Conservation (phyloP, 2,113 vertebrate genomes). For the Sinocyclocheilus grahami region DNA sequence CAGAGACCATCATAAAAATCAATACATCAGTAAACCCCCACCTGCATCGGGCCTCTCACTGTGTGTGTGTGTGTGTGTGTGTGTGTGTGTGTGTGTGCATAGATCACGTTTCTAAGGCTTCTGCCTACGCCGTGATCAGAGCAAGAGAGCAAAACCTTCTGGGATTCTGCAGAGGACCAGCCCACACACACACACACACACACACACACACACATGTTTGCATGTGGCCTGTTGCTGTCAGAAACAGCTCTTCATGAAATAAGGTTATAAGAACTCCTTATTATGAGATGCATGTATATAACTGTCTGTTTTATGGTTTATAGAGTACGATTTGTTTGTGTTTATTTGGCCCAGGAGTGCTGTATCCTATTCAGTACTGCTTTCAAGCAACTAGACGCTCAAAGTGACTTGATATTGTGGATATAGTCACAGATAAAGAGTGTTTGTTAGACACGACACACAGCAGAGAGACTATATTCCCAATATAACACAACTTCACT, state of each 20-base stretch:
- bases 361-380: background rate
- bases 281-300: slow-evolving; percentile 23
- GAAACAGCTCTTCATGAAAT: background rate
- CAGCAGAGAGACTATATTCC: background rate
- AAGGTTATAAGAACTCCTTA: background rate
- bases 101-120: slow-evolving; percentile 82
- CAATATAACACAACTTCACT: background rate
- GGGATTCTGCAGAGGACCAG: slow-evolving; percentile 80
- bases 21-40: slow-evolving; percentile 86
- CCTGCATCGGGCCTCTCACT: slow-evolving; percentile 74
- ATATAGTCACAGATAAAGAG: background rate
- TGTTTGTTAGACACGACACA: background rate
- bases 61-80: slow-evolving; percentile 5
- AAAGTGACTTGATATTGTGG: background rate
- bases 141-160: slow-evolving; percentile 71
- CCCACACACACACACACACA: slow-evolving; percentile 73
- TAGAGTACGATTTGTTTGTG: background rate
- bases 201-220: slow-evolving; percentile 40
- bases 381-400: background rate
- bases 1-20: slow-evolving; percentile 89
- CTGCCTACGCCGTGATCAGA: slow-evolving; percentile 82
- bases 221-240: background rate
- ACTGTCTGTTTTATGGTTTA: slow-evolving; percentile 18
- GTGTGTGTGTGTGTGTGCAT: slow-evolving; percentile 68
- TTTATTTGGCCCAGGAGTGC: slow-evolving; percentile 14